A percentile compares a stretch with the other conserved stretches of the same genome.
These are phyloP conservation scores for Sebastes jordani DNA, from an alignment of 2,797 vertebrate genomes.

Conservation along the genomic window DNA sequence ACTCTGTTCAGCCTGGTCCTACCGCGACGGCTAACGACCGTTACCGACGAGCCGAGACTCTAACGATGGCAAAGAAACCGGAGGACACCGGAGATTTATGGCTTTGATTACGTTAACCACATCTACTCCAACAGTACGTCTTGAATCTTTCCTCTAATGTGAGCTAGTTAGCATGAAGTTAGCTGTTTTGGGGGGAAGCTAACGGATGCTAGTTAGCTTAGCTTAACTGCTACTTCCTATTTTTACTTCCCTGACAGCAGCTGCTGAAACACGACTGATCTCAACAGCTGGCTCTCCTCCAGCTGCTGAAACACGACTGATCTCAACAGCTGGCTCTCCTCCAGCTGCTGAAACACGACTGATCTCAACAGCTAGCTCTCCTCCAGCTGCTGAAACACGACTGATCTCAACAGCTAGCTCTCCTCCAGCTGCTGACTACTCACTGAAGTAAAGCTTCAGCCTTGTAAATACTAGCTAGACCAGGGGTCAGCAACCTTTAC, in stretches of 20 bases:
- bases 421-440: neutral
- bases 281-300: too few relatives aligned
- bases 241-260: neutral
- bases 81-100: slow-evolving; percentile 23
- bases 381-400: neutral
- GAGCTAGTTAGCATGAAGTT: neutral
- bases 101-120: slow-evolving; percentile 23
- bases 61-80: slow-evolving; percentile 59
- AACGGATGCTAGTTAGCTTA: neutral
- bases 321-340: too few relatives aligned
- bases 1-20: neutral
- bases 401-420: too few relatives aligned
- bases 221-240: slow-evolving; percentile 55
- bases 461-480: neutral
- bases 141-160: neutral
- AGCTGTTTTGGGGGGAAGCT: neutral
- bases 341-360: neutral
- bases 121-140: slow-evolving; percentile 43
- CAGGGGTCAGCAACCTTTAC: too few relatives aligned
- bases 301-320: neutral
- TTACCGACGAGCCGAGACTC: neutral
- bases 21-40: slow-evolving; percentile 8
- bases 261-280: neutral
- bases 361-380: too few relatives aligned
- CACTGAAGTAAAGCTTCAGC: accelerated